A percentile compares a stretch with the other conserved stretches of the same genome.
Evolutionary conservation across 2,113 vertebrate genomes (phyloP).

Genomic region (Coturnix japonica): DNA sequence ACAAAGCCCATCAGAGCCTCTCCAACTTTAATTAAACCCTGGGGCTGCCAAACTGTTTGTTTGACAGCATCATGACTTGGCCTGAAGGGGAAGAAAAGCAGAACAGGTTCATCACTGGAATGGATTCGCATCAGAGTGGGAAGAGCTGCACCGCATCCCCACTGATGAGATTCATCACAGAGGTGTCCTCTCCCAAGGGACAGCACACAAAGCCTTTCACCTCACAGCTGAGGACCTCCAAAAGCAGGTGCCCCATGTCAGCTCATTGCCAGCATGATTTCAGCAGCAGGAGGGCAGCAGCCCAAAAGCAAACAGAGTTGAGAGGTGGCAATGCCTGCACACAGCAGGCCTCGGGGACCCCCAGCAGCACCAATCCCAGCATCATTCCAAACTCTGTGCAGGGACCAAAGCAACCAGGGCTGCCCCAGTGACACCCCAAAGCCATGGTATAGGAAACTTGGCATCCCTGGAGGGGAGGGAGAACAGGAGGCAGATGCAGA

Average conservation of each 20-base stretch:
- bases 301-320: neutral
- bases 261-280: neutral
- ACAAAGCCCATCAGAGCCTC: neutral
- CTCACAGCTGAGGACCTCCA: neutral
- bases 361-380: neutral
- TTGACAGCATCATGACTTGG: neutral
- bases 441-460: neutral
- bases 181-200: neutral
- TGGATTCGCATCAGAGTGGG: accelerated
- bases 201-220: neutral
- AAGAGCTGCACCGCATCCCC: neutral
- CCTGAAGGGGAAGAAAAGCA: neutral
- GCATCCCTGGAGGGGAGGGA: neutral
- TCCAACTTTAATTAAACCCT: neutral
- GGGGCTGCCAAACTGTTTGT: accelerated
- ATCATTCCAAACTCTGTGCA: too few species aligned
- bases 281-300: neutral
- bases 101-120: neutral
- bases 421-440: neutral
- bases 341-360: neutral
- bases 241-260: neutral
- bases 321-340: neutral
- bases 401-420: neutral
- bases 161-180: neutral
- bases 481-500: neutral